Evolutionary conservation across 2,888 invertebrate genomes (phyloP), one percentile per base, ranked within the genome.

Genomic region (Ramazzottius varieornatus): DNA sequence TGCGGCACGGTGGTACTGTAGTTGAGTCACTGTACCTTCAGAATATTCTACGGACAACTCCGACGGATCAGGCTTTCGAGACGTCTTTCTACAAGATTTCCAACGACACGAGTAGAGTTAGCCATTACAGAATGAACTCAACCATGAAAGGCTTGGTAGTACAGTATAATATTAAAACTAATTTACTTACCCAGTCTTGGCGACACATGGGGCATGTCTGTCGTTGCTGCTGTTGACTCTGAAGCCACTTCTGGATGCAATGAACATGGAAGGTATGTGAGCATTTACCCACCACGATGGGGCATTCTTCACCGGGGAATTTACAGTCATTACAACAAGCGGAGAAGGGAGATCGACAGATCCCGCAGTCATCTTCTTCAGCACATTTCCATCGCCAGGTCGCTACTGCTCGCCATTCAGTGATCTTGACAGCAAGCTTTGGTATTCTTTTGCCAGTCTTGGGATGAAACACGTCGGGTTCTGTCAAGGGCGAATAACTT

Each of bases 211-310:
- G 81, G 70, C 81, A 81, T 46, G 78, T 78, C 66, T 80, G 78
- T 66, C 74, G 72, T 1, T 75, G 74, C 68, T 78, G 76, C 69
- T 80, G 80, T 0, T 88, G 88, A 72, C 88, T 88, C 79, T 86
- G 84, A 65, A 96, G 81, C 98, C 98, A 98, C 82, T 96, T 96
- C 75, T 92, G 89, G 73, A 98, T 99, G 79, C 98, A 98, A 78
- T 98, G 98, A 78, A 94, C 93, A 78, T 99, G 98, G 78, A 98
- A 98, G 79, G 94, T 94, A 79, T 98, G 98, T 8, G 92, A 89
- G 77, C 98, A 98, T 73, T 88, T 86, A 67, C 98, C 96, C 91
- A 93, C 94, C 70, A 94, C 94, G 74, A 96, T 78, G 20, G 96
- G 94, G 74, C 94, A 96, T 78, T 94, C 93, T 80, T 96, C 94